Evolutionary conservation across 2,113 vertebrate species (phyloP).

Genomic region (Mionectes macconnelli): DNA sequence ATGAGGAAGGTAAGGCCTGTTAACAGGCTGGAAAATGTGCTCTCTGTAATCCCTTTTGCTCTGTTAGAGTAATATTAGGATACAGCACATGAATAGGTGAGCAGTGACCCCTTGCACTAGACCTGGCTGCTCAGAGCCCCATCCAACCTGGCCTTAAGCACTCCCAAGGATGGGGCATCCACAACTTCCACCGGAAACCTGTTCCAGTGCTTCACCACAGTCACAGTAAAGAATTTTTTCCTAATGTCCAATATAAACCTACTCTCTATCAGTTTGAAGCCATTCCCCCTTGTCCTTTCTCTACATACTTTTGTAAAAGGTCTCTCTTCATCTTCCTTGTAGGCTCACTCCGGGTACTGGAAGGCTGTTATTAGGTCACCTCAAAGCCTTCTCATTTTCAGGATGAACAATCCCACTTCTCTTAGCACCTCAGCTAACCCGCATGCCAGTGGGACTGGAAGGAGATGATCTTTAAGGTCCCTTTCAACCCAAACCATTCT

Average conservation of each 20-base stretch:
- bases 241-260: neutral
- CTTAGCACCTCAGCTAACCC: neutral
- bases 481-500: neutral
- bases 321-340: neutral
- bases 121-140: neutral
- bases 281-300: neutral
- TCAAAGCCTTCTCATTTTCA: neutral
- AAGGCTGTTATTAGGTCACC: neutral
- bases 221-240: neutral
- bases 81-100: neutral
- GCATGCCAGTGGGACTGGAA: neutral
- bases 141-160: neutral
- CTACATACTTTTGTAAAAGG: neutral
- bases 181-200: neutral
- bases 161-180: neutral
- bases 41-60: neutral
- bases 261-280: neutral
- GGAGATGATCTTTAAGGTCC: neutral
- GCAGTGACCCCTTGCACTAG: neutral
- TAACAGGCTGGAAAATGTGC: neutral
- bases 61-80: neutral
- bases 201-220: neutral
- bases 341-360: neutral
- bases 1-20: slow-evolving; percentile 66
- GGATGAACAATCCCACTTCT: neutral